Conservation (phyloP, 2,888 invertebrate genomes). For the Eupithecia vulgata region DNA sequence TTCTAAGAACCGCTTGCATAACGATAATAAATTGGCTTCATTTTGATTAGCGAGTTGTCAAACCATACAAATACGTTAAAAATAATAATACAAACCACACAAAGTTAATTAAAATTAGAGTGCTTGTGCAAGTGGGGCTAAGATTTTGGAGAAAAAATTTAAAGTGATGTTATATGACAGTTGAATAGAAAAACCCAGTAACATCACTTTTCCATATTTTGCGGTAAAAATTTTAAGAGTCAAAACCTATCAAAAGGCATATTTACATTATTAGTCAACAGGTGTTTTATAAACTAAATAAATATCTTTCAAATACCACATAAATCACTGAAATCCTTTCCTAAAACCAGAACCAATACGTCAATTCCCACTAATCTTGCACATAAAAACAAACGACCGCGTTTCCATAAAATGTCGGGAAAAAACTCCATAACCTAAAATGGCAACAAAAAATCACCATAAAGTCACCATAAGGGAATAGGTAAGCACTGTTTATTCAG, state of each 20-base stretch:
- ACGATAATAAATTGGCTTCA: too few species aligned
- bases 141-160: too few species aligned
- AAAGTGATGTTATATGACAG: too few species aligned
- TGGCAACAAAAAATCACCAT: conserved; percentile 56
- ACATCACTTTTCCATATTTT: background rate
- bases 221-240: background rate
- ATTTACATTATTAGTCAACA: background rate
- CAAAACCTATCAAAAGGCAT: background rate
- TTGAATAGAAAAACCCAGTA: too few species aligned
- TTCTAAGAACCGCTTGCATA: too few species aligned
- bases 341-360: conserved; percentile 39
- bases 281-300: conserved; percentile 13
- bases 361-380: conserved; percentile 51
- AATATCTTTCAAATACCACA: conserved; percentile 21
- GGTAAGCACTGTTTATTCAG: conserved; percentile 19
- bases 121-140: too few species aligned
- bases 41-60: too few species aligned
- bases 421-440: conserved; percentile 55
- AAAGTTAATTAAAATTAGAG: too few species aligned
- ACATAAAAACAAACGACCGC: conserved; percentile 68
- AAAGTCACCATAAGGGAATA: conserved; percentile 54
- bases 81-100: too few species aligned
- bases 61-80: too few species aligned
- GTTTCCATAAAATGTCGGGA: conserved; percentile 46
- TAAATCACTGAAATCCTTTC: conserved; percentile 34